These are phyloP conservation scores for Dicrurus megarhynchus DNA, from an alignment of 2,113 vertebrate species.

Conservation along the genomic window DNA sequence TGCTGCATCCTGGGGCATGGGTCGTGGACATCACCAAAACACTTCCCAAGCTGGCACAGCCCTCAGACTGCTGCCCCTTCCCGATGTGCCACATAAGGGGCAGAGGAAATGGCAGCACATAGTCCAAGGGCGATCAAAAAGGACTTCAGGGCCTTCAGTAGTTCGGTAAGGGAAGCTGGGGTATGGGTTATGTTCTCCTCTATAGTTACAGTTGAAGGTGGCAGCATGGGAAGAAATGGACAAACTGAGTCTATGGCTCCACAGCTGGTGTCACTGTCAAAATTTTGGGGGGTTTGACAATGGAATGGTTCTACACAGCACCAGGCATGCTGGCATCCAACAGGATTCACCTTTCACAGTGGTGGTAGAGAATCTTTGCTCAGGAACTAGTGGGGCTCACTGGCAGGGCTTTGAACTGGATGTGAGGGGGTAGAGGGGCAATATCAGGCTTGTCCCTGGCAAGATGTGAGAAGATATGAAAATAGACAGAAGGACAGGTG, in stretches of 20 bases:
- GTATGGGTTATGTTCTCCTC: not conserved
- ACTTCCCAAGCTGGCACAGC: too few relatives aligned
- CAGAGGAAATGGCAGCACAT: fast-evolving
- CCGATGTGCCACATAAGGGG: fast-evolving
- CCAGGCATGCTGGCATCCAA: not conserved
- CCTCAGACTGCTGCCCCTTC: fast-evolving
- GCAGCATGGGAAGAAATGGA: not conserved
- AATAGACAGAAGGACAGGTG: not conserved
- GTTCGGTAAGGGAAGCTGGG: too few relatives aligned
- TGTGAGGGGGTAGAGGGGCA: not conserved
- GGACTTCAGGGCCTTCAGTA: not conserved
- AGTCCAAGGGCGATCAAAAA: fast-evolving
- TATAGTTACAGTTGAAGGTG: not conserved
- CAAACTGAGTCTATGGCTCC: not conserved
- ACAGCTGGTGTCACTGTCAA: fast-evolving
- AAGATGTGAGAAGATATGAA: not conserved
- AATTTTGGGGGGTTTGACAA: not conserved
- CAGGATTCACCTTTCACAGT: not conserved
- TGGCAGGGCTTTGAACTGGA: not conserved
- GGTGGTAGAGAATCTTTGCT: not conserved
- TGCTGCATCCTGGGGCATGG: too few relatives aligned
- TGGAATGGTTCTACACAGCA: not conserved
- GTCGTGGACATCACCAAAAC: too few relatives aligned
- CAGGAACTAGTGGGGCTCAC: not conserved
- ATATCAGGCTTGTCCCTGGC: not conserved